These are phyloP conservation scores for Panagrolaimus sp. DNA, from an alignment of 1,140 invertebrate species.

Conservation along the genomic window DNA sequence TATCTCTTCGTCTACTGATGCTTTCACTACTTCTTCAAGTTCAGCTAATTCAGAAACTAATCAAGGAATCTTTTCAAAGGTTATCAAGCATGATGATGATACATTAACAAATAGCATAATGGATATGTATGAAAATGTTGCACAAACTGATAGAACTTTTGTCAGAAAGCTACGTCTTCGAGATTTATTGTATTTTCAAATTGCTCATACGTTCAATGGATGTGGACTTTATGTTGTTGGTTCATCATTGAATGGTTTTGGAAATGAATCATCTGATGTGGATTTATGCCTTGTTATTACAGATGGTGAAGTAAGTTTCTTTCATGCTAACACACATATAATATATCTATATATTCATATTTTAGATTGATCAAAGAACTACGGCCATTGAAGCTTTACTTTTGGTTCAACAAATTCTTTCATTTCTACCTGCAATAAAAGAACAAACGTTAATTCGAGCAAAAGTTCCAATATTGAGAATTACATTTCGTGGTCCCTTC, in stretches of 20 bases:
- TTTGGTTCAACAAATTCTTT: conserved; percentile 60
- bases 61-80: too few relatives aligned
- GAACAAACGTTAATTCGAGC: conserved; percentile 77
- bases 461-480: conserved; percentile 68
- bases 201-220: conserved; percentile 55
- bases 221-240: conserved; percentile 82
- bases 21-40: too few relatives aligned
- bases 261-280: conserved; percentile 79
- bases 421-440: conserved; percentile 62
- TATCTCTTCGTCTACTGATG: too few relatives aligned
- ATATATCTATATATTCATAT: too few relatives aligned
- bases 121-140: conserved; percentile 45
- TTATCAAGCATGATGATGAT: too few relatives aligned
- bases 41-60: too few relatives aligned
- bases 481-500: conserved; percentile 44
- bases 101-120: conserved; percentile 47
- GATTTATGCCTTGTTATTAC: conserved; percentile 86
- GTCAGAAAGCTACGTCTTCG: conserved; percentile 48
- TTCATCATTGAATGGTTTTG: conserved; percentile 92
- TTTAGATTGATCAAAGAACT: conserved; percentile 68
- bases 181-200: conserved; percentile 52
- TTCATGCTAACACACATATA: too few relatives aligned
- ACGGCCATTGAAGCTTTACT: conserved; percentile 70
- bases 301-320: conserved; percentile 61
- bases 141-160: conserved; percentile 40